Conservation (phyloP, 2,888 invertebrate genomes). For the Sesia apiformis region DNA sequence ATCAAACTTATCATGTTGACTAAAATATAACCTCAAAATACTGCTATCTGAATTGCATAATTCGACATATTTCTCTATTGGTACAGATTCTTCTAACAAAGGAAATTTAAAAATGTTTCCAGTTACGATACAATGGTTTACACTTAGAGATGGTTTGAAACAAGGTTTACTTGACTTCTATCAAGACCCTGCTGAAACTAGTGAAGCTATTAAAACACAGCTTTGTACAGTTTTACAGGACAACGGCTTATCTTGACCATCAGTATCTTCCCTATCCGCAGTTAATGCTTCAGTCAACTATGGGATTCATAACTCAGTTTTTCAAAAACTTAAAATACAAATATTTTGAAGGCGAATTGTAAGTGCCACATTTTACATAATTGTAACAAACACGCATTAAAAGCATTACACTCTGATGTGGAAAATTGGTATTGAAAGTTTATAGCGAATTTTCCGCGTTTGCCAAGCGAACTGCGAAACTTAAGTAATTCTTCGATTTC, state of each 20-base stretch:
- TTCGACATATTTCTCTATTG: constrained; percentile 1
- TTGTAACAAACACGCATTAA: background rate
- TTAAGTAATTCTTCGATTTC: background rate
- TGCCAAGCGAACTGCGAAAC: background rate
- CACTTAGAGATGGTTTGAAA: constrained; percentile 4
- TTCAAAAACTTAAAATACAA: background rate
- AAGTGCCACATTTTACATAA: background rate
- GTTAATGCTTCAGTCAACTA: constrained; percentile 1
- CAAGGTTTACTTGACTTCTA: constrained; percentile 8
- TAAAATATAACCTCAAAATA: too few species aligned
- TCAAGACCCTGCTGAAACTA: constrained; percentile 6
- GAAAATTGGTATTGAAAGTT: background rate
- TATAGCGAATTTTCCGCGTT: background rate
- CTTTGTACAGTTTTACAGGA: constrained; percentile 5
- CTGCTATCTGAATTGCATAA: background rate
- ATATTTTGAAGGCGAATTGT: background rate
- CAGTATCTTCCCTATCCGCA: constrained; percentile 1
- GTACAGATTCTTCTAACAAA: constrained; percentile 1
- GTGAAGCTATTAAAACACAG: constrained; percentile 6
- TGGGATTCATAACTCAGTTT: constrained; percentile 3
- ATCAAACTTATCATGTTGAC: too few species aligned
- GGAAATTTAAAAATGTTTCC: constrained; percentile 3
- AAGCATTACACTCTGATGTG: background rate
- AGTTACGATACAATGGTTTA: constrained; percentile 3
- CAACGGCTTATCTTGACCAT: constrained; percentile 4